Percentiles rank a stretch among this genome's conserved stretches.
These are phyloP conservation scores for Knipowitschia caucasica DNA, from an alignment of 2,797 vertebrate genomes.

Conservation along the genomic window DNA sequence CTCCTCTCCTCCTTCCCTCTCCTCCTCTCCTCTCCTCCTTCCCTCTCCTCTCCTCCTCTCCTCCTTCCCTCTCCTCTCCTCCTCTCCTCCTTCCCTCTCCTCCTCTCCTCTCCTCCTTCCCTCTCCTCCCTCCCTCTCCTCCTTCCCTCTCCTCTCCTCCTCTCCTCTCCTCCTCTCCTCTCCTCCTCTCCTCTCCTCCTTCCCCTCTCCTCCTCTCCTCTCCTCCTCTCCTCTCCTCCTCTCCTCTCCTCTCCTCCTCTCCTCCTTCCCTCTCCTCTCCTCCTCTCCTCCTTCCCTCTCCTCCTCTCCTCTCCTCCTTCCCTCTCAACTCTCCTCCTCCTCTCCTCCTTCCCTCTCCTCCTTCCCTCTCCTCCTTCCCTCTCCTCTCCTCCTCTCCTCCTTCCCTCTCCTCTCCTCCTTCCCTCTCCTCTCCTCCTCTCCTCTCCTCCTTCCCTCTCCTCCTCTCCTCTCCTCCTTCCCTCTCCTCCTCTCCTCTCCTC, in stretches of 20 bases:
- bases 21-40: not conserved
- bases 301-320: not conserved
- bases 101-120: not conserved
- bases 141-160: not conserved
- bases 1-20: too few species aligned
- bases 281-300: not conserved
- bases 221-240: not conserved
- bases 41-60: not conserved
- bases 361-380: not conserved
- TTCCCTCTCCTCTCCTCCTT: not conserved
- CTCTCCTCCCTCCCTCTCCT: not conserved
- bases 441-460: not conserved
- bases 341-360: too few species aligned
- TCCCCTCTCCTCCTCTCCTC: not conserved
- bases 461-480: too few species aligned
- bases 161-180: not conserved
- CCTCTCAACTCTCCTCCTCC: too few species aligned
- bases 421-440: not conserved
- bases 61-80: not conserved
- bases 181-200: too few species aligned
- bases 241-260: not conserved
- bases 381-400: not conserved
- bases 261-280: not conserved
- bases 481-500: not conserved
- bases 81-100: not conserved